Percentiles rank a stretch among this genome's conserved stretches.
phyloP scores from a whole-genome alignment of 2,113 vertebrate genomes.

The Chamaetylas fuelleborni region DNA sequence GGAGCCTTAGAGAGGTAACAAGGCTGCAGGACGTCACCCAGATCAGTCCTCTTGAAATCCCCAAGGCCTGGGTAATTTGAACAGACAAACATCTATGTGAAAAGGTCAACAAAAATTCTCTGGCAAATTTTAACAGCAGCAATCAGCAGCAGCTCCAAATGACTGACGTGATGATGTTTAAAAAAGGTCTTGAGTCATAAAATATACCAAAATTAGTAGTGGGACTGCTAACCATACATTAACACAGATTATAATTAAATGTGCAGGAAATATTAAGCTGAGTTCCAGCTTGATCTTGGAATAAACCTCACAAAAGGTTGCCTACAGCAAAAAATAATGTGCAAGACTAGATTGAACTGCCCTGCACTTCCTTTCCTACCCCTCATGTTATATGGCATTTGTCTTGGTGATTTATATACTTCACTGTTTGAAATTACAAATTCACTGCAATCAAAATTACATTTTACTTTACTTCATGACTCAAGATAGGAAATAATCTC shows the following conservation, averaged over 20 bases:
- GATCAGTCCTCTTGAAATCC: not conserved
- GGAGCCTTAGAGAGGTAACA: not conserved
- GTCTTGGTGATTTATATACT: not conserved
- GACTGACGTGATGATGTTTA: not conserved
- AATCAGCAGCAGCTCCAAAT: not conserved
- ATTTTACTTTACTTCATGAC: not conserved
- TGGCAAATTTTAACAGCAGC: not conserved
- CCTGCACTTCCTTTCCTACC: not conserved
- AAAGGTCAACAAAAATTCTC: conserved; percentile 14
- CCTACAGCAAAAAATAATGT: not conserved
- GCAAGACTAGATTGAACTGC: not conserved
- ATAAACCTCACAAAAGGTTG: not conserved
- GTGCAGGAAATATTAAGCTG: not conserved
- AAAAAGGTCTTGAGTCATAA: not conserved
- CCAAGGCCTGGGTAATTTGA: not conserved
- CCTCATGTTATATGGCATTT: not conserved
- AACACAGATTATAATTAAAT: not conserved
- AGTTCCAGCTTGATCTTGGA: not conserved
- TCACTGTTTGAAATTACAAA: not conserved
- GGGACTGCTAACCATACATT: not conserved
- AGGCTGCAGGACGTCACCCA: not conserved
- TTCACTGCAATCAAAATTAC: not conserved
- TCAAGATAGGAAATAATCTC: not conserved
- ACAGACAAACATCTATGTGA: not conserved
- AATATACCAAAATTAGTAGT: not conserved